phyloP scores from a whole-genome alignment of 1,140 invertebrate species.

The Papilio aristodemus region DNA sequence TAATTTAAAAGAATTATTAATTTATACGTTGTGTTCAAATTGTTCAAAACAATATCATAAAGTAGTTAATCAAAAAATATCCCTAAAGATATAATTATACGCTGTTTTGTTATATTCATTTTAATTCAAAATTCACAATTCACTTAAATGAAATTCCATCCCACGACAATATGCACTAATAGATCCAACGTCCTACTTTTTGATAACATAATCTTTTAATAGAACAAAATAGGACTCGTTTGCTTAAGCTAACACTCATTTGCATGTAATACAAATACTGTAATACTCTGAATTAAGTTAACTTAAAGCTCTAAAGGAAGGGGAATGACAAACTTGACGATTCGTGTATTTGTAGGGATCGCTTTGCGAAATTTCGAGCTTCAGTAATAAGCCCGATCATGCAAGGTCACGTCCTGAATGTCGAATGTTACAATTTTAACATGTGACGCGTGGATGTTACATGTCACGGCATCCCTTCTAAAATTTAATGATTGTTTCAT shows the following conservation, averaged over 20 bases:
- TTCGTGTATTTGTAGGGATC: slow-evolving; percentile 46
- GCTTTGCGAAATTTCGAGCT: slow-evolving; percentile 59
- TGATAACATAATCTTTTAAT: slow-evolving; percentile 8
- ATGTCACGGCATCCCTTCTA: slow-evolving; percentile 38
- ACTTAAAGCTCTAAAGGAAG: slow-evolving; percentile 47
- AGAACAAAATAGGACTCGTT: not conserved
- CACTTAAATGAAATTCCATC: no score
- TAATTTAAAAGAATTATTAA: no score
- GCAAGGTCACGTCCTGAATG: slow-evolving; percentile 66
- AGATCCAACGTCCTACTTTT: not conserved
- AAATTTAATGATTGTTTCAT: slow-evolving; percentile 16
- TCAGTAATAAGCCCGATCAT: slow-evolving; percentile 76
- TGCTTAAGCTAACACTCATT: slow-evolving; percentile 25
- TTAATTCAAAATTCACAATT: no score
- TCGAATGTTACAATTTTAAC: slow-evolving; percentile 69
- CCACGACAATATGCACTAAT: no score
- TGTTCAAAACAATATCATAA: no score
- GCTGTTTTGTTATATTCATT: no score
- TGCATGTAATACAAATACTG: slow-evolving; percentile 25
- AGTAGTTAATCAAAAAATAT: no score
- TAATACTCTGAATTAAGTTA: slow-evolving; percentile 51
- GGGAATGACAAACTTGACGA: slow-evolving; percentile 70
- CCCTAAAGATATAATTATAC: no score
- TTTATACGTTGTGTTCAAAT: no score
- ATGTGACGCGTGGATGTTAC: slow-evolving; percentile 54